Percentiles rank a stretch among this genome's conserved stretches.
Conservation (phyloP, 2,797 vertebrate genomes). For the Vultur gryphus region DNA sequence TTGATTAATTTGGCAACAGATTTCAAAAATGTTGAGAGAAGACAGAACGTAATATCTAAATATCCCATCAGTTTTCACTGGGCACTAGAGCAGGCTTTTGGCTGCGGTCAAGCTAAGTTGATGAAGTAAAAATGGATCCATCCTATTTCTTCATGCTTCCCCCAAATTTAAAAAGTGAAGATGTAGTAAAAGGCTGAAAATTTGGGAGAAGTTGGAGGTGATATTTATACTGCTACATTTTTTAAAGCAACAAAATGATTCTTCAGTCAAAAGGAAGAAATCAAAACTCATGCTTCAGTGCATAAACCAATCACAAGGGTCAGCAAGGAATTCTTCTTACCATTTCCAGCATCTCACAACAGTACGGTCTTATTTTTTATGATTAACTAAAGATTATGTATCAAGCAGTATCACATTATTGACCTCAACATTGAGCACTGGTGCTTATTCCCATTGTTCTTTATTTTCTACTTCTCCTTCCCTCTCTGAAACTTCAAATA, state of each 20-base stretch:
- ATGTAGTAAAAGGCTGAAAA: background rate
- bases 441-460: background rate
- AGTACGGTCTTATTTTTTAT: background rate
- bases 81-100: background rate
- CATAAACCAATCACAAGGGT: background rate
- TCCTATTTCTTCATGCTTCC: background rate
- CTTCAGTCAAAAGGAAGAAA: constrained; percentile 11
- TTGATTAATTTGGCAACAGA: constrained; percentile 5
- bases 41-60: background rate
- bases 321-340: background rate
- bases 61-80: background rate
- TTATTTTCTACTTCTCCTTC: background rate
- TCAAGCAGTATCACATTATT: background rate
- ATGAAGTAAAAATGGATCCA: background rate
- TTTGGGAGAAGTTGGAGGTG: background rate
- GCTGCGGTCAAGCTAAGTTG: background rate
- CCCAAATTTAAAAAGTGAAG: background rate
- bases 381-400: background rate
- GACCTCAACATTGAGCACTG: background rate
- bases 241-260: background rate
- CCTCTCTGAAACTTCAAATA: background rate
- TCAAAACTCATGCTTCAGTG: background rate
- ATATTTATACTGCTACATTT: background rate
- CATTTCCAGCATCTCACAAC: background rate
- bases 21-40: constrained; percentile 22